Evolutionary conservation across 2,888 invertebrate species (phyloP).

Genomic region (Plebejus anna): DNA sequence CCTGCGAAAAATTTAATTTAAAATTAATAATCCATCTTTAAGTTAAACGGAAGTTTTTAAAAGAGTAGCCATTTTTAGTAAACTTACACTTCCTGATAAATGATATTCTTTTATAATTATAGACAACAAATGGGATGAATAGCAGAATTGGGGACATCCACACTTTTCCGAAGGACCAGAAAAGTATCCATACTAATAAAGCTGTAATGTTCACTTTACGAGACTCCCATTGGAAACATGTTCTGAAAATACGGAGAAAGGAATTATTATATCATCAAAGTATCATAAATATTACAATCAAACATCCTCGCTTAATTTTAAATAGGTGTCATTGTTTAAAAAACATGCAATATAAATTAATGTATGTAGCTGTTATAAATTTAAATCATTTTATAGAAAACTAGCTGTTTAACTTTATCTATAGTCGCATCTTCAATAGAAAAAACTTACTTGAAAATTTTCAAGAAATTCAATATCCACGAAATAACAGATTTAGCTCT

Average conservation of each 20-base stretch:
- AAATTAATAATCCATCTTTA: background rate
- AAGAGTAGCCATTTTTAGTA: background rate
- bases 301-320: too few species aligned
- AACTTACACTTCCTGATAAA: slow-evolving; percentile 54
- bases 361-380: too few species aligned
- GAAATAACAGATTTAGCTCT: slow-evolving; percentile 90
- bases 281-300: too few species aligned
- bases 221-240: slow-evolving; percentile 98
- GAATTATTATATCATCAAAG: background rate
- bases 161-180: slow-evolving; percentile 94
- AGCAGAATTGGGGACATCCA: slow-evolving; percentile 94
- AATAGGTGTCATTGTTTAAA: too few species aligned
- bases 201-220: slow-evolving; percentile 88
- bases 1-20: slow-evolving; percentile 31
- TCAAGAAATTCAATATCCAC: slow-evolving; percentile 88
- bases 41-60: background rate
- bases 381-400: too few species aligned
- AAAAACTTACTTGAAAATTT: slow-evolving; percentile 88
- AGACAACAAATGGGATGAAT: slow-evolving; percentile 87
- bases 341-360: too few species aligned
- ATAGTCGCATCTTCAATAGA: too few species aligned
- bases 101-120: slow-evolving; percentile 36
- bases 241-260: slow-evolving; percentile 73
- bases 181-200: slow-evolving; percentile 88
- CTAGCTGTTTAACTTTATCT: too few species aligned